A percentile compares a stretch with the other conserved stretches of the same genome.
Conservation (phyloP, 1,140 invertebrate species). For the Bicyclus anynana region DNA sequence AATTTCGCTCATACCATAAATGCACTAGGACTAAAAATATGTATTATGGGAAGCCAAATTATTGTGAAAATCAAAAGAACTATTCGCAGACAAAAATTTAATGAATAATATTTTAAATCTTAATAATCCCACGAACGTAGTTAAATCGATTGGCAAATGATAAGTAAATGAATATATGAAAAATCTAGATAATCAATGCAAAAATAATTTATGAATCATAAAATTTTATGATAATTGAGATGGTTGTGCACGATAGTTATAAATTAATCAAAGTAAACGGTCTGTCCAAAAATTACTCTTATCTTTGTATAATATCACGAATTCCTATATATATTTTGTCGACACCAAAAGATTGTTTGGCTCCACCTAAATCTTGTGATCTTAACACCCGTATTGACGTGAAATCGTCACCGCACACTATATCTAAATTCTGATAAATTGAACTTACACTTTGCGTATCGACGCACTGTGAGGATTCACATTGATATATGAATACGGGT, state of each 20-base stretch:
- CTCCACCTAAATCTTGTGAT: neutral
- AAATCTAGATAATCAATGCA: constrained; percentile 21
- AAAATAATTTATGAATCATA: constrained; percentile 13
- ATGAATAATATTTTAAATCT: neutral
- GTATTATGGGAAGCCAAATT: neutral
- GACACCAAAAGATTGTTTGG: constrained; percentile 22
- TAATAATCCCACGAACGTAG: neutral
- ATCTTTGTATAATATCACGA: constrained; percentile 28
- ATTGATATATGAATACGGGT: no score
- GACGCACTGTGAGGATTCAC: no score
- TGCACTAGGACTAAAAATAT: no score
- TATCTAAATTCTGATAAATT: no score
- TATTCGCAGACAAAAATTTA: neutral
- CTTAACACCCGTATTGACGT: neutral
- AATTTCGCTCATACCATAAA: no score
- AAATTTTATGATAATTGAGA: constrained; percentile 45
- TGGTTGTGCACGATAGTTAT: constrained; percentile 72
- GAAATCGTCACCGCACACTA: no score
- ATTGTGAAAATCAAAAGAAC: neutral
- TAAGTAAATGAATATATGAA: neutral
- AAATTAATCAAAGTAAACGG: constrained; percentile 46
- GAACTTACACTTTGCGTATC: no score
- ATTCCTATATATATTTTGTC: constrained; percentile 23
- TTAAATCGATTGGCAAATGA: neutral
- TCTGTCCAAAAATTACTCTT: constrained; percentile 58